These are phyloP conservation scores for Amphiprion clarkii DNA, from an alignment of 2,797 vertebrate genomes.

Conservation along the genomic window DNA sequence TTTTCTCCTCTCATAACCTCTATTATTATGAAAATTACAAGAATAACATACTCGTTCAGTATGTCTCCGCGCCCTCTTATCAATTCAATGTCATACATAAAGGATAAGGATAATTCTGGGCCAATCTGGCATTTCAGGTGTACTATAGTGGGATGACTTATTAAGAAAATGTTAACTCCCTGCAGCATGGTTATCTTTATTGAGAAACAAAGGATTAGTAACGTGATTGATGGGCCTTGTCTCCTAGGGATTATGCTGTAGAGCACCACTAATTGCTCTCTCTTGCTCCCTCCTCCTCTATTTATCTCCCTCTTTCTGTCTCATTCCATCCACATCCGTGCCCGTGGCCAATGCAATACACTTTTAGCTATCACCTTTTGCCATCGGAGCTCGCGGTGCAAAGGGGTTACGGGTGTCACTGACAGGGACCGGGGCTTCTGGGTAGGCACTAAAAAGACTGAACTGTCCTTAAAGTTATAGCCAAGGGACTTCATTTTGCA, in stretches of 20 bases:
- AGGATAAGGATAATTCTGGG: constrained; percentile 77
- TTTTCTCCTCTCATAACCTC: not conserved
- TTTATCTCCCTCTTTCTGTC: constrained; percentile 66
- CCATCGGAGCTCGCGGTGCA: constrained; percentile 47
- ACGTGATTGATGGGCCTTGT: constrained; percentile 82
- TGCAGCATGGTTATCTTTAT: constrained; percentile 81
- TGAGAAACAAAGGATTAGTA: constrained; percentile 83
- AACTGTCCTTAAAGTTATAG: constrained; percentile 68
- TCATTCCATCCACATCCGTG: constrained; percentile 63
- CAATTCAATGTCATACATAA: constrained; percentile 75
- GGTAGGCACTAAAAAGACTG: constrained; percentile 58
- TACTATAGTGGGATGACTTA: constrained; percentile 75
- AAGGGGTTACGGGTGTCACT: constrained; percentile 49
- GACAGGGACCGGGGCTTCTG: constrained; percentile 35
- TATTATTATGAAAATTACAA: constrained; percentile 29
- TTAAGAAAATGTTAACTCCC: constrained; percentile 83
- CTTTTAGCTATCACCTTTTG: constrained; percentile 69
- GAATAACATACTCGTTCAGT: constrained; percentile 6
- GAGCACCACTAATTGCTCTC: constrained; percentile 79
- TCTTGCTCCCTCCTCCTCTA: constrained; percentile 68
- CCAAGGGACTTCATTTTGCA: constrained; percentile 71
- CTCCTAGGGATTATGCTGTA: constrained; percentile 79
- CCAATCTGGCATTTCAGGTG: constrained; percentile 76
- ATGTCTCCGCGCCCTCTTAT: constrained; percentile 59
- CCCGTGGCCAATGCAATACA: constrained; percentile 58